These are phyloP conservation scores for Rhopalosiphum maidis DNA, from an alignment of 1,140 invertebrate species.

Conservation along the genomic window DNA sequence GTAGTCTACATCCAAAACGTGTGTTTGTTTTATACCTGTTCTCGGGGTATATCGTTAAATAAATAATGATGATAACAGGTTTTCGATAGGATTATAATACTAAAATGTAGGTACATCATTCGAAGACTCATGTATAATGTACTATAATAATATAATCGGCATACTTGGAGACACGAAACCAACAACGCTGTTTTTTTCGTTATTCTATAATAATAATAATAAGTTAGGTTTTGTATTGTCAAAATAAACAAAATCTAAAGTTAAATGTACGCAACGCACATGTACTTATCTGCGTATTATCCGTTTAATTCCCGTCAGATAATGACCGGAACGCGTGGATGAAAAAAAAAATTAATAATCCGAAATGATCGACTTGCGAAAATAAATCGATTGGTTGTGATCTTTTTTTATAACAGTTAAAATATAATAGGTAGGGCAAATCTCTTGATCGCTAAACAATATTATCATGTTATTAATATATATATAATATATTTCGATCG, in stretches of 20 bases:
- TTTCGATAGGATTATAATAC: neutral
- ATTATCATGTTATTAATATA: too few species aligned
- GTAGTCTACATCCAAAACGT: neutral
- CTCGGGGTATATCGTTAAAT: neutral
- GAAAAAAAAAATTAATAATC: neutral
- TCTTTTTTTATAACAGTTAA: too few species aligned
- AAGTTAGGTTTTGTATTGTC: too few species aligned
- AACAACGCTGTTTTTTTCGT: neutral
- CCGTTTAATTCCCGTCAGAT: neutral
- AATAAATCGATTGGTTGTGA: neutral
- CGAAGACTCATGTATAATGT: neutral
- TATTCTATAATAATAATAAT: neutral
- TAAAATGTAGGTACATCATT: neutral
- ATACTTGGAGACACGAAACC: neutral
- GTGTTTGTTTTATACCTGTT: neutral
- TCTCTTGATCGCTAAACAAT: neutral
- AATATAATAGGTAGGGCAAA: neutral
- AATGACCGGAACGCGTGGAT: neutral
- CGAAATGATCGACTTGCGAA: neutral
- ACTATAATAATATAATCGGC: neutral
- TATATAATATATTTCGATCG: neutral
- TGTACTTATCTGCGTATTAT: too few species aligned
- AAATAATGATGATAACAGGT: constrained; percentile 10
- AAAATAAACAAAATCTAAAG: too few species aligned
- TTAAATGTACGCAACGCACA: too few species aligned